Percentiles rank a stretch among this genome's conserved stretches.
These are phyloP conservation scores for Picus viridis DNA, from an alignment of 2,797 vertebrate species.

Conservation along the genomic window DNA sequence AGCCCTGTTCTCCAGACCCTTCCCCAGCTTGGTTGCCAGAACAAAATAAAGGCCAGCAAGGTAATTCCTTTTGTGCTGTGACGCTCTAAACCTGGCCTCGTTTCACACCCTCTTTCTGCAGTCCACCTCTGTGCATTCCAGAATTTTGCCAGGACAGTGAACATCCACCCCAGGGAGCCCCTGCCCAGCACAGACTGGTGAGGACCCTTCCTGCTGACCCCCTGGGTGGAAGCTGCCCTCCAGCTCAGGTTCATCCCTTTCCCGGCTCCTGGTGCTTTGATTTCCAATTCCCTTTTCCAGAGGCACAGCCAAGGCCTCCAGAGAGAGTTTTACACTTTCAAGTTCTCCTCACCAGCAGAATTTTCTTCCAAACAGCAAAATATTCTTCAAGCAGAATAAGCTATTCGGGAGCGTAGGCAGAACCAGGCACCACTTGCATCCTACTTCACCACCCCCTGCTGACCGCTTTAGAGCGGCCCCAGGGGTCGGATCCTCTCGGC, in stretches of 20 bases:
- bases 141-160: not conserved
- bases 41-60: not conserved
- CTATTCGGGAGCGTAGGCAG: not conserved
- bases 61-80: not conserved
- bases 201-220: not conserved
- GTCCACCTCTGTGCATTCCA: not conserved
- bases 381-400: not conserved
- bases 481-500: not conserved
- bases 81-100: not conserved
- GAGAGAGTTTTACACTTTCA: not conserved
- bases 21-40: not conserved
- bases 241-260: not conserved
- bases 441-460: not conserved
- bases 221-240: not conserved
- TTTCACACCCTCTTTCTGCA: not conserved
- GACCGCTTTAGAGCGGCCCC: not conserved
- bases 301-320: not conserved
- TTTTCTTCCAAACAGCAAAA: not conserved
- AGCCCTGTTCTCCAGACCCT: too few relatives aligned
- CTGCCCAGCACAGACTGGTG: too few relatives aligned
- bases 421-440: not conserved
- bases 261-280: not conserved
- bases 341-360: not conserved
- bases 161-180: not conserved
- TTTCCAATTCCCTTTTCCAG: not conserved